These are phyloP conservation scores for Sericinus montela DNA, from an alignment of 2,888 invertebrate species.

Conservation along the genomic window DNA sequence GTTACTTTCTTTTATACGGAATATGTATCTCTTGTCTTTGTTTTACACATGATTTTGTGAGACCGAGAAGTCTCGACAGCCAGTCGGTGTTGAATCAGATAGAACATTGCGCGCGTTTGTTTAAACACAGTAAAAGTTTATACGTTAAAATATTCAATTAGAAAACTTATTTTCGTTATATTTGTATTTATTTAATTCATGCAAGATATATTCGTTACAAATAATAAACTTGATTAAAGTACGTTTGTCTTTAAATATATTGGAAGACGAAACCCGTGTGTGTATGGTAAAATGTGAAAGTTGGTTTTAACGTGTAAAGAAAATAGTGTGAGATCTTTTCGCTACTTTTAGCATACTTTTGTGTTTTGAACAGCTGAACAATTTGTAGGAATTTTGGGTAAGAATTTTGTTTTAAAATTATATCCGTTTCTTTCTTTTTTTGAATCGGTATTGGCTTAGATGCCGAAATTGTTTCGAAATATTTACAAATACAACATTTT, in stretches of 20 bases:
- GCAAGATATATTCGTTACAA: slow-evolving; percentile 2
- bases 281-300: slow-evolving; percentile 62
- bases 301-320: slow-evolving; percentile 31
- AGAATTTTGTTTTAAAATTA: background rate
- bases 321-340: slow-evolving; percentile 34
- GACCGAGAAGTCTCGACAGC: slow-evolving; percentile 39
- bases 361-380: slow-evolving; percentile 31
- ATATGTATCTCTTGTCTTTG: slow-evolving; percentile 37
- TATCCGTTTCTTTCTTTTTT: too few relatives aligned
- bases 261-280: slow-evolving; percentile 30
- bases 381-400: slow-evolving; percentile 1
- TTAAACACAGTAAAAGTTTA: slow-evolving; percentile 29
- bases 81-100: slow-evolving; percentile 50
- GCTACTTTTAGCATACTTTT: slow-evolving; percentile 31
- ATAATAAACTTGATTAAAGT: slow-evolving; percentile 8
- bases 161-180: background rate
- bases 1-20: slow-evolving; percentile 38
- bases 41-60: slow-evolving; percentile 47
- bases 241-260: slow-evolving; percentile 7
- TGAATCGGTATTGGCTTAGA: too few relatives aligned
- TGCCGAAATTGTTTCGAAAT: too few relatives aligned
- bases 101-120: slow-evolving; percentile 45
- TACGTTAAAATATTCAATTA: background rate
- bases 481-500: too few relatives aligned
- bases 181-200: background rate